A percentile compares a stretch with the other conserved stretches of the same genome.
phyloP scores from a whole-genome alignment of 1,140 invertebrate species.

The Hycleus phaleratus region DNA sequence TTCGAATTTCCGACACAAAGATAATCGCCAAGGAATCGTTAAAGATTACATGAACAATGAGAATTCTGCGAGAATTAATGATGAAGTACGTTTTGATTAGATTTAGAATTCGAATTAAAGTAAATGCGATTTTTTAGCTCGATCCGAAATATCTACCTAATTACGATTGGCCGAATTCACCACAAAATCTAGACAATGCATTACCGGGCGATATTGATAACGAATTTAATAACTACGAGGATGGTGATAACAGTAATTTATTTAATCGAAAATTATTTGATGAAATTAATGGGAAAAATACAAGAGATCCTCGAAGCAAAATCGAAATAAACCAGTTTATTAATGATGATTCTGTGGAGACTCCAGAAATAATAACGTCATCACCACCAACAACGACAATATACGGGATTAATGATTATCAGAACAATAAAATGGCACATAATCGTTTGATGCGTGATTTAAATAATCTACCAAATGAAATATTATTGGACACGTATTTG shows the following conservation, averaged over 20 bases:
- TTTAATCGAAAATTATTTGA: constrained; percentile 25
- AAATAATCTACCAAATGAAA: constrained; percentile 34
- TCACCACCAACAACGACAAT: constrained; percentile 10
- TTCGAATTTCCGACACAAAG: constrained; percentile 33
- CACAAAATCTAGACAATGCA: constrained; percentile 1
- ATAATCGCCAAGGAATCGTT: constrained; percentile 22
- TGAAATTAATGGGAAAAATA: constrained; percentile 15
- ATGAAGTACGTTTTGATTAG: not conserved
- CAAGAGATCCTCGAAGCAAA: constrained; percentile 36
- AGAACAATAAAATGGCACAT: constrained; percentile 32
- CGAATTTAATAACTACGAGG: constrained; percentile 9
- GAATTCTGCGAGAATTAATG: not conserved
- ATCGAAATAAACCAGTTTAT: constrained; percentile 10
- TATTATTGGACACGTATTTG: constrained; percentile 37
- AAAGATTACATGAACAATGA: constrained; percentile 21
- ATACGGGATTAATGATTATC: constrained; percentile 34
- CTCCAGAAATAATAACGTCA: constrained; percentile 1
- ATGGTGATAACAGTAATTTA: constrained; percentile 19
- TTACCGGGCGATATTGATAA: constrained; percentile 8
- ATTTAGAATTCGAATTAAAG: not conserved
- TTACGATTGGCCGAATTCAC: not conserved
- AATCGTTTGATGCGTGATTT: constrained; percentile 32
- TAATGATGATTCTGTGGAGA: too few relatives aligned
- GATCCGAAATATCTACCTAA: not conserved
- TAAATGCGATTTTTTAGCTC: constrained; percentile 2